Base-by-base conservation (phyloP, 2,113 vertebrate genomes). In the Tragelaphus buxtoni region DNA sequence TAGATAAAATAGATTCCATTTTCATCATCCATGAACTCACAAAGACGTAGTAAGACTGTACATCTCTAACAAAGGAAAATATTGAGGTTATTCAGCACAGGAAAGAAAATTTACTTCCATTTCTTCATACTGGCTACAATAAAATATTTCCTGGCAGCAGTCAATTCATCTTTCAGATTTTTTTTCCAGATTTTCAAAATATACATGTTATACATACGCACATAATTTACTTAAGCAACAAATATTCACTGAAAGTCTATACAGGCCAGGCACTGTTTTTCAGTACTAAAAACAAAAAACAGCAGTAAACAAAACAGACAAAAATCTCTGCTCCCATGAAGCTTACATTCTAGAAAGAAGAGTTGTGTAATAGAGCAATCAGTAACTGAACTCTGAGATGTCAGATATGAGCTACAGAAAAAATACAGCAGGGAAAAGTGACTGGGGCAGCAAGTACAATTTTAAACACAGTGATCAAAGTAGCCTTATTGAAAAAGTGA, bases 21-120 rank as follows among this genome's bases (percentile, higher is more conserved):
- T 99, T 99, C 99, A 99, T 99, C 99, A 99, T 99, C 99, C 99
- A 99, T 0, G 99, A 99, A 61, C 99, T 99, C 96, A 99, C 99
- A 98, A 99, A 99, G 97, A 99, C 99, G 45, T 99, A 99, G 77
- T 99, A 99, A 2, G 99, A 99, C 97, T 99, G 99, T 72, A 99
- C 99, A 96, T 99, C 99, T 99, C 99, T 99, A 97, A 60, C 97
- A 61, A 98, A 91, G 88, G n/a, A 98, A 97, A 96, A 81, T 49
- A 97, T 18, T 49, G 51, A 14, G 6, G 56, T 97, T 97, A 97
- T 51, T 97, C 14, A 95, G 94, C 18, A 84, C n/a, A 91, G 61
- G 35, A 89, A 95, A 61, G 26, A 90, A 91, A 82, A 95, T 18
- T 39, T 9, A 94, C 12, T 86, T 55, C 53, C 63, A 88, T 83